These are phyloP conservation scores for Corella eumyota DNA, from an alignment of 23 tunicate species.

Conservation along the genomic window DNA sequence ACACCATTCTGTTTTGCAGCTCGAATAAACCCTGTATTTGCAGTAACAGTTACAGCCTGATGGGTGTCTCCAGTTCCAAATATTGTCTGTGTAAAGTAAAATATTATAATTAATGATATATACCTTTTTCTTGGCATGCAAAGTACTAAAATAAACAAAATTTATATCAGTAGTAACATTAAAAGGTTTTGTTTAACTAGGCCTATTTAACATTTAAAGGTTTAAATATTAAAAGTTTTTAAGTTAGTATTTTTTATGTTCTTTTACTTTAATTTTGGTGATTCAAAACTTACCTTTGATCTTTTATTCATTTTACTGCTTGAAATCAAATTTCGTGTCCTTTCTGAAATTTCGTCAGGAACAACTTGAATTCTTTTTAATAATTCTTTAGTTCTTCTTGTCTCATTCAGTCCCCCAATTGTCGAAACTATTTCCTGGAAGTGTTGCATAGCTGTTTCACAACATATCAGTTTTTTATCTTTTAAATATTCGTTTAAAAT, in stretches of 20 bases:
- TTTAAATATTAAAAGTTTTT: too few relatives aligned
- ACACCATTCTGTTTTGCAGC: constrained; percentile 79
- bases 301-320: constrained; percentile 28
- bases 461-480: constrained; percentile 41
- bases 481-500: constrained; percentile 29
- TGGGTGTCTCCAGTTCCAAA: constrained; percentile 83
- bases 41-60: constrained; percentile 70
- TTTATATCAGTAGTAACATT: neutral
- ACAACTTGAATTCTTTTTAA: constrained; percentile 32
- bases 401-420: constrained; percentile 74
- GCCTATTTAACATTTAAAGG: too few relatives aligned
- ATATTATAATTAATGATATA: neutral
- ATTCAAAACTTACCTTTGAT: constrained; percentile 31
- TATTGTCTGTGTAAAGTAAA: constrained; percentile 39
- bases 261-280: neutral
- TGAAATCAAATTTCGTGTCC: constrained; percentile 17
- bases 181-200: neutral
- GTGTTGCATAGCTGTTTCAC: constrained; percentile 48
- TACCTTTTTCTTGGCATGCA: neutral
- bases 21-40: constrained; percentile 75
- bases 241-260: too few relatives aligned
- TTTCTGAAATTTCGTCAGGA: constrained; percentile 36
- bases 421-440: constrained; percentile 49
- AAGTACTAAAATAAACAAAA: neutral
- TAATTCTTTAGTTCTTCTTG: constrained; percentile 39